Conservation (phyloP, 2,113 vertebrate species). For the Labrus mixtus region DNA sequence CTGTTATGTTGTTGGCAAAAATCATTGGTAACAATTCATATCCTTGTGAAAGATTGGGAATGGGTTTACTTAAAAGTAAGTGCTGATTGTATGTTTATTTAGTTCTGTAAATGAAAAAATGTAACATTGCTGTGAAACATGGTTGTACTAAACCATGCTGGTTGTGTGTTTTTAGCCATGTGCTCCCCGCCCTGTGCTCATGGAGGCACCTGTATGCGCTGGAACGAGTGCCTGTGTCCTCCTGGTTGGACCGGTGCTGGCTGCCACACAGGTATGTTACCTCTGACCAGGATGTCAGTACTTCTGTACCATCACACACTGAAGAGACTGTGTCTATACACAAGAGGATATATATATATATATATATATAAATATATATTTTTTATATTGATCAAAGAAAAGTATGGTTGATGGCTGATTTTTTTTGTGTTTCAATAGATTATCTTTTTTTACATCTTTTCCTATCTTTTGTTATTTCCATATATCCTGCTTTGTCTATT, state of each 20-base stretch:
- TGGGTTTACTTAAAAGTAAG: neutral
- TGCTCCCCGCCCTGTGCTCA: conserved; percentile 86
- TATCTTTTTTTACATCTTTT: no score
- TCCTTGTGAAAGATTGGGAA: neutral
- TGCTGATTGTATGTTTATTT: neutral
- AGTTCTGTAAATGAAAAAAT: neutral
- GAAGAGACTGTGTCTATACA: no score
- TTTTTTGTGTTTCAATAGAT: no score
- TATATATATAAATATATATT: no score
- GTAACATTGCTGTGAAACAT: neutral
- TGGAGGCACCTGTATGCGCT: conserved; percentile 85
- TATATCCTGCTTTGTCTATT: neutral
- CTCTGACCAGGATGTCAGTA: neutral
- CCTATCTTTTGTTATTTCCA: no score
- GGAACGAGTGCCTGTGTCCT: conserved; percentile 83
- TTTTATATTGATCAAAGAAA: no score
- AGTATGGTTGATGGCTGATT: no score
- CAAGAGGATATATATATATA: no score
- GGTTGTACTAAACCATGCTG: neutral
- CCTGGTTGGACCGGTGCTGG: conserved; percentile 83
- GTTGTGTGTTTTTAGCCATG: conserved; percentile 79
- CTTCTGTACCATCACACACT: no score
- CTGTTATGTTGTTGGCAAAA: no score
- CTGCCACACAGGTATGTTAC: conserved; percentile 84
- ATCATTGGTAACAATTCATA: no score